Base-by-base conservation (phyloP, 1,140 invertebrate genomes). In the Heliconius nattereri region DNA sequence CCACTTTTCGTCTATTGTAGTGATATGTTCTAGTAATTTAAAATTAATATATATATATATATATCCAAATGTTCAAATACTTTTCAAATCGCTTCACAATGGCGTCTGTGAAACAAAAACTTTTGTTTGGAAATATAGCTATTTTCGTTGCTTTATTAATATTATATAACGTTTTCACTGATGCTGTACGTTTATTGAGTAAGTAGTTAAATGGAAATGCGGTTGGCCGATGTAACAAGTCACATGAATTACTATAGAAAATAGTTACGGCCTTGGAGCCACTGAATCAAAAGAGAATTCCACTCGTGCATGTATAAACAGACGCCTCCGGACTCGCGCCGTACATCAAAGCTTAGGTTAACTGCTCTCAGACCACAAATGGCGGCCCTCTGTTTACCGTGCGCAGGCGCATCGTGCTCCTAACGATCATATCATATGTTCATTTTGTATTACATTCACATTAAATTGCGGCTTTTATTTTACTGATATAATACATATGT, bases 231-330 rank as follows among this genome's bases (percentile, higher is more conserved):
- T 35, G 75, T 16, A 1, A 20, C 19, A 19, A 20, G 73, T 78
- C 76, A 81, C 80, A 76, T 81, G 80, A 81, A 29, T 32, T 35
- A 73, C 76, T 81, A 75, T 74, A 80, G 76, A 78, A 81, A 78
- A 81, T 81, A 78, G 54, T 76, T 57, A 52, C 73, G 82, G 54
- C 84, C 84, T 85, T 85, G 84, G 78, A 26, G 66, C 74, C 75
- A 77, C 76, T 78, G 84, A 80, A 81, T 78, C 78, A 35, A 80
- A 78, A 83, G 76, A 85, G 84, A 85, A 85, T 82, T 80, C 82
- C 82, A 79, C 70, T 83, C 74, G 78, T 37, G 66, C 76, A 66
- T 57, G 45, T 78, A 75, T 83, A 80, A 83, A 78, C 81, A 75
- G 54, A 82, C 77, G 77, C 75, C 71, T 78, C 76, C 78, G 54